Conservation (phyloP, 2,888 invertebrate species). For the Micropterix aruncella region DNA sequence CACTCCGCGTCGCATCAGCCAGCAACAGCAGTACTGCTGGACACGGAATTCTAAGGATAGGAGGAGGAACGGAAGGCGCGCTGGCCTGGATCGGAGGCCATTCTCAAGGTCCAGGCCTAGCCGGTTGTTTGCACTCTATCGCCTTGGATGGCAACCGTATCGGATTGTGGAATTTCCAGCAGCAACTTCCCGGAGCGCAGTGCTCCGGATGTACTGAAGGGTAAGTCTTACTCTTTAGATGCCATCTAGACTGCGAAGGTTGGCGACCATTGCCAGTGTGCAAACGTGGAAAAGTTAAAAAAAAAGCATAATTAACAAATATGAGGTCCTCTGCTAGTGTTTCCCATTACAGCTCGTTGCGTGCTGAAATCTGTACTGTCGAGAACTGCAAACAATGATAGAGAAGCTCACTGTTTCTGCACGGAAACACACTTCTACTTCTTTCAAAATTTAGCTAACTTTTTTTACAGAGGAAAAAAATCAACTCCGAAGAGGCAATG, state of each 20-base stretch:
- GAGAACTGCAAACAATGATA: too few species aligned
- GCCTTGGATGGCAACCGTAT: slow-evolving; percentile 61
- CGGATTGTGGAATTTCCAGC: slow-evolving; percentile 80
- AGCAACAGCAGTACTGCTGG: slow-evolving; percentile 33
- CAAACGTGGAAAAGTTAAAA: too few species aligned
- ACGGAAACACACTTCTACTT: too few species aligned
- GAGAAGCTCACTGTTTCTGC: too few species aligned
- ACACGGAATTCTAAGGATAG: slow-evolving; percentile 16
- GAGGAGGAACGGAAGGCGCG: slow-evolving; percentile 26
- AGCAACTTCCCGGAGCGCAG: slow-evolving; percentile 45
- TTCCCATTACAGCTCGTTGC: slow-evolving; percentile 1
- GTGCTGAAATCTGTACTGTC: background rate
- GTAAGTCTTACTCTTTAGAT: slow-evolving; percentile 34
- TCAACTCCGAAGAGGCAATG: too few species aligned
- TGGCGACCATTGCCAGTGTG: too few species aligned
- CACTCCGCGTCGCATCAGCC: slow-evolving; percentile 20
- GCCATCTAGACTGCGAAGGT: too few species aligned
- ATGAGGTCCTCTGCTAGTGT: slow-evolving; percentile 1
- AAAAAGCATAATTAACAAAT: background rate
- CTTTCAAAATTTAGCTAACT: too few species aligned
- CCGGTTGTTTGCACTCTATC: slow-evolving; percentile 73
- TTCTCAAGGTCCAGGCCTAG: slow-evolving; percentile 37
- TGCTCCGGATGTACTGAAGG: slow-evolving; percentile 70
- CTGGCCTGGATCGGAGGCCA: slow-evolving; percentile 30
- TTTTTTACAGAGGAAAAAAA: too few species aligned